Base-by-base conservation (phyloP, 1,140 invertebrate species). In the Tribolium castaneum region DNA sequence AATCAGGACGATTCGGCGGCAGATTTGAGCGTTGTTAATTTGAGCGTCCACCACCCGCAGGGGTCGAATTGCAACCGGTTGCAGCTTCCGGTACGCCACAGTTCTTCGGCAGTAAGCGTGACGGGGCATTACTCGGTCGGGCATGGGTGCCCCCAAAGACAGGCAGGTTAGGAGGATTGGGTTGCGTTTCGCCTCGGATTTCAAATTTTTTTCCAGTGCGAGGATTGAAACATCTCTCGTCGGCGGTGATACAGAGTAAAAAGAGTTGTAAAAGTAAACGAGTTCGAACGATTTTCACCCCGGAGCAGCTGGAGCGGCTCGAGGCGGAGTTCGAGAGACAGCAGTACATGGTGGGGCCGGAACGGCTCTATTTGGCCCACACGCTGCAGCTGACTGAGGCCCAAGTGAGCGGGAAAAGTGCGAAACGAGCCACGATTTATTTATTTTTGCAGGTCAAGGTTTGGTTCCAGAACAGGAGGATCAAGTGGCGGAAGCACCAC, bases 391-490 rank as follows among this genome's bases (percentile, higher is more conserved):
- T 99, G 0, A 97, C 96, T 0, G 97, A 99, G 87, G 96, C 96
- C 3, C 95, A 97, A 90, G 94, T 94, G 82, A 86, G 82, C 25
- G 39, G 45, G 34, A 14, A 45, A 19, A 72, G 2, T 14, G 6
- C 13, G 19, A 50, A 22, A 73, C 4, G 6, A 30, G 3, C 25
- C 25, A 6, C 25, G 25, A 30, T 30, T 39, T 49, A 71, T 25
- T 39, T 14, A 9, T 49, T 10, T 82, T 80, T 45, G 1, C 90
- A 97, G 90, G 96, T 98, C 0, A 99, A 99, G 87, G 97, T 99
- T 0, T 98, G 97, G 97, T 99, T 98, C 86, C 97, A 98, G 88
- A 99, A 99, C 86, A 90, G 97, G 16, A 90, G 97, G 25, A 99
- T 98, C 79, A 98, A 98, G 89, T 98, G 96, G 96, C 89, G 97